phyloP scores from a whole-genome alignment of 2,113 vertebrate species.

The Seriola quinqueradiata region DNA sequence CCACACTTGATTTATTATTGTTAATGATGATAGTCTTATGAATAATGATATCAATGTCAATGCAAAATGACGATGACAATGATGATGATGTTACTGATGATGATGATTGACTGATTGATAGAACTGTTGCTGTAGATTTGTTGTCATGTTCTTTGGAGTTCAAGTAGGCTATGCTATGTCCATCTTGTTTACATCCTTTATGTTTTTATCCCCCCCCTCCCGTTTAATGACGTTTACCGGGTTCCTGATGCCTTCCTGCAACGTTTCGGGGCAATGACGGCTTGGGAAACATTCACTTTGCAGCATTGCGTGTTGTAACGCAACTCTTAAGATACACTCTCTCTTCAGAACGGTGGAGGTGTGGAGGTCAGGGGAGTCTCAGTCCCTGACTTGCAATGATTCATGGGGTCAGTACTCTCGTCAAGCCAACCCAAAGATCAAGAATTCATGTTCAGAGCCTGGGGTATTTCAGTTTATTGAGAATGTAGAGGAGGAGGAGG shows the following conservation, averaged over 20 bases:
- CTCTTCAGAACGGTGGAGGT: slow-evolving; percentile 45
- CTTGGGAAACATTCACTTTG: slow-evolving; percentile 53
- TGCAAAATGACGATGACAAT: slow-evolving; percentile 76
- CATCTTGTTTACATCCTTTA: slow-evolving; percentile 78
- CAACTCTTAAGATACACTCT: slow-evolving; percentile 59
- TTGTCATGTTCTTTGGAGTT: slow-evolving; percentile 81
- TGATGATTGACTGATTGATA: slow-evolving; percentile 70
- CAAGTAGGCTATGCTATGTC: slow-evolving; percentile 77
- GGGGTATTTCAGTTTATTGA: slow-evolving; percentile 15
- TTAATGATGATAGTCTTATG: slow-evolving; percentile 79
- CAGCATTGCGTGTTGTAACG: slow-evolving; percentile 75
- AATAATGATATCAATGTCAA: slow-evolving; percentile 80
- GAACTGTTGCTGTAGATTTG: slow-evolving; percentile 80
- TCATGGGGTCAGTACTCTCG: slow-evolving; percentile 46
- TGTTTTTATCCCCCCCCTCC: slow-evolving; percentile 36
- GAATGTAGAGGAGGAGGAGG: background rate
- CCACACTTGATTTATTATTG: slow-evolving; percentile 78
- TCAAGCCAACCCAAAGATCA: slow-evolving; percentile 74
- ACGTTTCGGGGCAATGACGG: slow-evolving; percentile 46
- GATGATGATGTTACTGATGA: slow-evolving; percentile 67
- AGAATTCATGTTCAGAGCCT: slow-evolving; percentile 35
- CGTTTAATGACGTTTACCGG: slow-evolving; percentile 57
- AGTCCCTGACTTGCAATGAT: slow-evolving; percentile 44
- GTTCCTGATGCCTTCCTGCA: slow-evolving; percentile 71
- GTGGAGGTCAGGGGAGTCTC: slow-evolving; percentile 50